Evolutionary conservation across 1,140 invertebrate genomes (phyloP), one percentile per base, ranked within the genome.

Genomic region (Drosophila ambigua): DNA sequence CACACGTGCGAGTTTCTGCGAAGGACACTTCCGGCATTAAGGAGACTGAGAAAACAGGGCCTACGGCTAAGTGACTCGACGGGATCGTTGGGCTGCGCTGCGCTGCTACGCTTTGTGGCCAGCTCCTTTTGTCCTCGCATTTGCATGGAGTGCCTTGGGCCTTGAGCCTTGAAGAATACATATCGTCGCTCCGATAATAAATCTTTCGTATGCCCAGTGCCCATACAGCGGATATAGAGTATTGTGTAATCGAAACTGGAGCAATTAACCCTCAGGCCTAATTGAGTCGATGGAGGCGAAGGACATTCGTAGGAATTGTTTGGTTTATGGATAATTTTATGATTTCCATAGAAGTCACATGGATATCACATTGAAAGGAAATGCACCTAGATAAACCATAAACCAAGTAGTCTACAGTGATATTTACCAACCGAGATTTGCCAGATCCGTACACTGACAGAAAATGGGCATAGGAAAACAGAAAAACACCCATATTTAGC

Each of bases 11-110:
- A 74, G 53, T 71, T 73, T 13, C 77, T 51, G 59, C 78, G 78
- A 82, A 77, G 80, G 80, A 85, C 80, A 84, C 80, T 84, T 84
- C 80, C 80, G 80, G 81, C 72, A 84, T 72, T 71, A 74, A 68
- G 54, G 49, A 61, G 53, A 39, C 43, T 4, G 13, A n/a, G 23
- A n/a, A 45, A 35, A 49, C 31, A 49, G 13, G 31, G 20, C 20
- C 20, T 20, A 20, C 20, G 20, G 66, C 66, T 69, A 73, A 73
- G 69, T 73, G 69, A 73, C 71, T 73, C 71, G 45, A 55, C 71
- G 45, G 31, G 31, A 35, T 39, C 8, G 31, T 6, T 28, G 23
- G 1, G 23, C 26, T 28, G 26, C 8, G 31, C 26, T 28, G 23
- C 20, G 23, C 26, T 28, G 31, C 7, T 9, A 31, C 31, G 61